Conservation (phyloP, 2,888 invertebrate genomes). For the Arrhopalites spinosus region DNA sequence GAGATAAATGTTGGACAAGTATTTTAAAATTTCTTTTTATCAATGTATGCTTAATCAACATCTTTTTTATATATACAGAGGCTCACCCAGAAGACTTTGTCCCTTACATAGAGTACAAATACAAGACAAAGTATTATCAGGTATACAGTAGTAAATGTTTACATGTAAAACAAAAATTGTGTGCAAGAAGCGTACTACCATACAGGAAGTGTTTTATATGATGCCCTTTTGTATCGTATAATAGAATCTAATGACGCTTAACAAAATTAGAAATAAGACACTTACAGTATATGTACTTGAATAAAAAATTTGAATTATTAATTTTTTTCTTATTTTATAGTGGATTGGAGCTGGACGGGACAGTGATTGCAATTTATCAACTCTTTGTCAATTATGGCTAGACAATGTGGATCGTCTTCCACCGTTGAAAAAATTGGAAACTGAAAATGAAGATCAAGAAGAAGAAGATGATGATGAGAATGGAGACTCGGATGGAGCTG, state of each 20-base stretch:
- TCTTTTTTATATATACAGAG: conserved; percentile 58
- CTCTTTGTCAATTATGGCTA: conserved; percentile 53
- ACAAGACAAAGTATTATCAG: conserved; percentile 73
- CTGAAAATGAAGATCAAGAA: conserved; percentile 56
- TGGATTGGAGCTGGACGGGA: conserved; percentile 96
- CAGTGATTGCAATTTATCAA: conserved; percentile 53
- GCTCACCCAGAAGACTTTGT: conserved; percentile 82
- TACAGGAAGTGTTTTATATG: too few relatives aligned
- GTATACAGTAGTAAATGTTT: conserved; percentile 71
- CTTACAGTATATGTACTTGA: not conserved
- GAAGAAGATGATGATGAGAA: conserved; percentile 57
- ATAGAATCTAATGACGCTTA: too few relatives aligned
- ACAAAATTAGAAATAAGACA: too few relatives aligned
- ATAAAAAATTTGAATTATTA: not conserved
- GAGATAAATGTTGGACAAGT: too few relatives aligned
- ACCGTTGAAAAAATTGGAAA: conserved; percentile 52
- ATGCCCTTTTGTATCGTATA: too few relatives aligned
- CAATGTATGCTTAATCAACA: not conserved
- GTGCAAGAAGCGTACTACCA: too few relatives aligned
- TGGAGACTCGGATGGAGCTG: conserved; percentile 58
- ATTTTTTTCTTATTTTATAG: conserved; percentile 65
- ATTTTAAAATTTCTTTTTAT: too few relatives aligned
- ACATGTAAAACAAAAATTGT: conserved; percentile 72
- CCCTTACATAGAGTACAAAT: conserved; percentile 85
- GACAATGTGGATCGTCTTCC: conserved; percentile 53